Conservation (phyloP, 2,113 vertebrate genomes). For the Pogona vitticeps region DNA sequence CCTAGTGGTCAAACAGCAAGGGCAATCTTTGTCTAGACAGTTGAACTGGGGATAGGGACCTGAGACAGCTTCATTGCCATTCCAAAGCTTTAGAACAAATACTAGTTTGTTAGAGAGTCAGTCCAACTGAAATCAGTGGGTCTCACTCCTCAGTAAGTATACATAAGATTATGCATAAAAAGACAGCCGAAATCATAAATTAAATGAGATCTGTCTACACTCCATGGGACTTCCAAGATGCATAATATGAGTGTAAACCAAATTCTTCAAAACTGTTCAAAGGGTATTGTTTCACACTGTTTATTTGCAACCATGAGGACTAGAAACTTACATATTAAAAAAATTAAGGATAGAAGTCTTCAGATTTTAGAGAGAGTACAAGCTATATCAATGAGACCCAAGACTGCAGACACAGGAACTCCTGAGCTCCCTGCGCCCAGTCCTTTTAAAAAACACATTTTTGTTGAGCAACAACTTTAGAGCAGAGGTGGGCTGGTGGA, state of each 20-base stretch:
- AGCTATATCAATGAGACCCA: neutral
- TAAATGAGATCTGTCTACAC: neutral
- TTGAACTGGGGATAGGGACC: neutral
- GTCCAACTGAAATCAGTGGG: neutral
- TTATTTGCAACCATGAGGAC: neutral
- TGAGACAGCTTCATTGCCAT: neutral
- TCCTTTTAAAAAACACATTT: constrained; percentile 19
- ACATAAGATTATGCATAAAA: neutral
- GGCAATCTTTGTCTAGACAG: neutral
- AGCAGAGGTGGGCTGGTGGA: neutral
- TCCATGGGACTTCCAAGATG: neutral
- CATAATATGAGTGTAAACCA: neutral
- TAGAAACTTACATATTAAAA: neutral
- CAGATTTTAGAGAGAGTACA: neutral
- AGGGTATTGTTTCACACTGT: neutral
- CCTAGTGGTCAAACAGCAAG: neutral
- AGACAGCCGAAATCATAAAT: neutral
- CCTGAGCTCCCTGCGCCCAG: neutral
- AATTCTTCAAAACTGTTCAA: neutral
- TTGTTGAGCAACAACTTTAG: constrained; percentile 7
- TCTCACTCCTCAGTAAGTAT: neutral
- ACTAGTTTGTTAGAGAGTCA: neutral
- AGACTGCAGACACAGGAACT: neutral
- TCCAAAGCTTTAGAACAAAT: neutral
- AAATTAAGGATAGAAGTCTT: neutral